Evolutionary conservation across 2,113 vertebrate genomes (phyloP).

Genomic region (Leptosomus discolor): DNA sequence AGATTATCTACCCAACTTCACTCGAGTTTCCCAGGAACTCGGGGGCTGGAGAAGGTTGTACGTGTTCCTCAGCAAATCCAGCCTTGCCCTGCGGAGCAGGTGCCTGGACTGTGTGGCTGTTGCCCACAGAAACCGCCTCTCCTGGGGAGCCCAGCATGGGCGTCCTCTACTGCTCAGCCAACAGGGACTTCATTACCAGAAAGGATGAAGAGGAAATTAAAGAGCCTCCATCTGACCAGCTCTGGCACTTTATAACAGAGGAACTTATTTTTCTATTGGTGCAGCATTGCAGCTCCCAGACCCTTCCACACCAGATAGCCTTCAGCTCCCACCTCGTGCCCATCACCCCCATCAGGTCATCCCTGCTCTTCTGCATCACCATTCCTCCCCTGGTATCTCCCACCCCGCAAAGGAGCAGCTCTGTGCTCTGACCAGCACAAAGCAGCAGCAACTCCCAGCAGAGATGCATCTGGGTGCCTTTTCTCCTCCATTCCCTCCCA

Average conservation of each 20-base stretch:
- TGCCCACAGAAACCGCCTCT: background rate
- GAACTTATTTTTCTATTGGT: background rate
- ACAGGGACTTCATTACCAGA: background rate
- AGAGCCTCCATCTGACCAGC: background rate
- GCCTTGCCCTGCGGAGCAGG: background rate
- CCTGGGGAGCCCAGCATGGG: fast-evolving
- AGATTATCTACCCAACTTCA: background rate
- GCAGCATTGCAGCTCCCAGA: background rate
- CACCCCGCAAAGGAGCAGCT: background rate
- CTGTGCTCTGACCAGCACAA: background rate
- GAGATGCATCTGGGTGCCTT: background rate
- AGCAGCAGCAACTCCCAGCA: background rate
- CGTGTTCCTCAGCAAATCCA: background rate
- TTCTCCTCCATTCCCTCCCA: background rate
- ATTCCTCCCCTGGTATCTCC: background rate
- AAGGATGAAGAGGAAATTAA: background rate
- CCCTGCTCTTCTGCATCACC: background rate
- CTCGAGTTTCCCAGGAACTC: fast-evolving
- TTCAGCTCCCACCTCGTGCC: background rate
- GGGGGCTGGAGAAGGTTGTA: background rate
- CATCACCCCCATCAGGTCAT: no score
- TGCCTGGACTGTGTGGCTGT: fast-evolving
- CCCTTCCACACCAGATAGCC: background rate
- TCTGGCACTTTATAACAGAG: slow-evolving; percentile 13
- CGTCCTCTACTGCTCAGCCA: fast-evolving